Evolutionary conservation across 2,888 invertebrate species (phyloP).

Genomic region (Erebia ligea): DNA sequence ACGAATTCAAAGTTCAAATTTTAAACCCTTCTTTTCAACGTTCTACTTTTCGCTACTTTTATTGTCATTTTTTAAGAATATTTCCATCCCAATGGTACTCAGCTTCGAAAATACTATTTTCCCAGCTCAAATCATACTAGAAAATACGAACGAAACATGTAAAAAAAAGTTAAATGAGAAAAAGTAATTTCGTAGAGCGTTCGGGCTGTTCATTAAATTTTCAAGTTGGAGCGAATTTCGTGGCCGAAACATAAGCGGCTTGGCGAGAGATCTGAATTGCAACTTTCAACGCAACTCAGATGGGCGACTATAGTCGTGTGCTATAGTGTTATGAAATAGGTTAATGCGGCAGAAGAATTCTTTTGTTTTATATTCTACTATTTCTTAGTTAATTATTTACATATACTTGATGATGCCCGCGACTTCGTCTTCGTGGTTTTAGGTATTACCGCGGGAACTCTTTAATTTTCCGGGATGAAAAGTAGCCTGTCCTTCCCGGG

Average conservation of each 20-base stretch:
- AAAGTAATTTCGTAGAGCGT: slow-evolving; percentile 42
- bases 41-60: background rate
- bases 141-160: slow-evolving; percentile 23
- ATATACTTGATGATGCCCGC: no score
- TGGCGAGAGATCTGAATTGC: slow-evolving; percentile 47
- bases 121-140: slow-evolving; percentile 3
- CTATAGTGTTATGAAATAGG: slow-evolving; percentile 37
- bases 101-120: slow-evolving; percentile 7
- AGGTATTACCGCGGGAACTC: no score
- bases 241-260: slow-evolving; percentile 60
- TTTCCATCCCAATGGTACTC: background rate
- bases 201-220: slow-evolving; percentile 67
- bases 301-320: no score
- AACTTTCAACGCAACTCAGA: slow-evolving; percentile 22
- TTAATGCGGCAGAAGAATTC: slow-evolving; percentile 30
- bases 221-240: slow-evolving; percentile 65
- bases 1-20: no score
- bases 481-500: no score
- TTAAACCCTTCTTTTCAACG: background rate
- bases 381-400: no score
- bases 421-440: no score
- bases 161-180: slow-evolving; percentile 38
- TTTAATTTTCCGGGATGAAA: no score
- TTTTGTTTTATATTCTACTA: no score
- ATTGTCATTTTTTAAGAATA: background rate